Evolutionary conservation across 2,888 invertebrate species (phyloP).

Genomic region (Trimorus sp.): DNA sequence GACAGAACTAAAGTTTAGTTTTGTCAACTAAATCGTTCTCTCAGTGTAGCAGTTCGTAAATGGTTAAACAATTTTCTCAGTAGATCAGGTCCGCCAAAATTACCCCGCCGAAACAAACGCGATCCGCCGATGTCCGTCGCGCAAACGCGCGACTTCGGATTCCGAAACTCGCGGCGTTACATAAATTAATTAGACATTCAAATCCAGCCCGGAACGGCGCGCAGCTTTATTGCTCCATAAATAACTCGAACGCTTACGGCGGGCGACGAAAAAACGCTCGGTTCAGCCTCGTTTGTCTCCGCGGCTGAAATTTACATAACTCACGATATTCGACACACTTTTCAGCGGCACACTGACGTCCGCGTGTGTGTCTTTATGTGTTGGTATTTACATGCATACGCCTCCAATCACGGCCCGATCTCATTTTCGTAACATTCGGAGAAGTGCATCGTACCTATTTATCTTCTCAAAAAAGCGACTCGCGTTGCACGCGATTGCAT

Average conservation of each 20-base stretch:
- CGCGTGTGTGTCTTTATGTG: no score
- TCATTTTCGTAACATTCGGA: slow-evolving; percentile 45
- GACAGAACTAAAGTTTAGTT: no score
- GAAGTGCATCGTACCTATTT: slow-evolving; percentile 43
- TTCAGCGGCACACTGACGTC: slow-evolving; percentile 3
- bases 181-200: slow-evolving; percentile 2
- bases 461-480: slow-evolving; percentile 33
- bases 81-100: no score
- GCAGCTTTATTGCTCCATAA: background rate
- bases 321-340: slow-evolving; percentile 15
- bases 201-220: background rate
- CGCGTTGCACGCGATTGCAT: slow-evolving; percentile 28
- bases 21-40: no score
- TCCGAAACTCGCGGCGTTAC: background rate
- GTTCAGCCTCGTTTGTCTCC: slow-evolving; percentile 1
- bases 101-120: no score
- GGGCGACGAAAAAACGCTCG: background rate
- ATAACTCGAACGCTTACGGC: background rate
- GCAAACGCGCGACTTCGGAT: background rate
- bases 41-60: no score
- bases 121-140: no score
- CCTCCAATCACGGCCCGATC: slow-evolving; percentile 29
- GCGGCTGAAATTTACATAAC: slow-evolving; percentile 22
- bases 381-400: background rate
- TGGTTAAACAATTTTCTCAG: no score